Conservation (phyloP, 30 jellyfish, hydroid and myxozoan genomes). For the Catostylus mosaicus region DNA sequence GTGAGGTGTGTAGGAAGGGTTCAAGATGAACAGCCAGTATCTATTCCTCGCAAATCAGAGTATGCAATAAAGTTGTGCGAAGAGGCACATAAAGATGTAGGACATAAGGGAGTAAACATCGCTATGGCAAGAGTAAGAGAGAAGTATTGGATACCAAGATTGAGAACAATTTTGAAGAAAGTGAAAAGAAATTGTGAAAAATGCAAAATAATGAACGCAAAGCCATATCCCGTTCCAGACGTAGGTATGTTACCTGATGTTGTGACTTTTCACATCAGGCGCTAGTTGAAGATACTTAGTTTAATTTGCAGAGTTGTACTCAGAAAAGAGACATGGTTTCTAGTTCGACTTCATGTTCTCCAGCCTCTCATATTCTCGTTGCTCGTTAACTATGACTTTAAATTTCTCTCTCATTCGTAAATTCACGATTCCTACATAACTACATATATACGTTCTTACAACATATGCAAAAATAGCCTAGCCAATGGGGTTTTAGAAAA, state of each 20-base stretch:
- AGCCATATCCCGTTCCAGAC: slow-evolving; percentile 49
- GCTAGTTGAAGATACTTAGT: too few relatives aligned
- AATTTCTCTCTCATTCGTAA: too few relatives aligned
- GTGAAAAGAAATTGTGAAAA: slow-evolving; percentile 33
- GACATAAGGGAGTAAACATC: slow-evolving; percentile 42
- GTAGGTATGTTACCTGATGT: slow-evolving; percentile 34
- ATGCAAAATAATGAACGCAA: slow-evolving; percentile 45
- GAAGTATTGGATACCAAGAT: slow-evolving; percentile 48
- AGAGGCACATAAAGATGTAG: slow-evolving; percentile 25
- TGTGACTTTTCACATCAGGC: too few relatives aligned
- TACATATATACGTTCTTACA: too few relatives aligned
- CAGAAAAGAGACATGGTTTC: too few relatives aligned
- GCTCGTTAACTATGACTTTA: too few relatives aligned
- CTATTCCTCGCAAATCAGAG: slow-evolving; percentile 14
- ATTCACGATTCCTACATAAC: too few relatives aligned
- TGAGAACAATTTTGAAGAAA: slow-evolving; percentile 30
- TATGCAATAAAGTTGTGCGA: slow-evolving; percentile 38
- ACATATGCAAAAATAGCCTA: too few relatives aligned
- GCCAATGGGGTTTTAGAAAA: too few relatives aligned
- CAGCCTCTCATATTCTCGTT: too few relatives aligned
- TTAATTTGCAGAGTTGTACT: too few relatives aligned
- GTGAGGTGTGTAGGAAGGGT: slow-evolving; percentile 47
- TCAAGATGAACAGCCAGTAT: slow-evolving; percentile 47
- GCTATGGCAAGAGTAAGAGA: slow-evolving; percentile 46
- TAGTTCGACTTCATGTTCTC: too few relatives aligned